Base-by-base conservation (phyloP, 2,888 invertebrate species). In the Nemotelus nigrinus region DNA sequence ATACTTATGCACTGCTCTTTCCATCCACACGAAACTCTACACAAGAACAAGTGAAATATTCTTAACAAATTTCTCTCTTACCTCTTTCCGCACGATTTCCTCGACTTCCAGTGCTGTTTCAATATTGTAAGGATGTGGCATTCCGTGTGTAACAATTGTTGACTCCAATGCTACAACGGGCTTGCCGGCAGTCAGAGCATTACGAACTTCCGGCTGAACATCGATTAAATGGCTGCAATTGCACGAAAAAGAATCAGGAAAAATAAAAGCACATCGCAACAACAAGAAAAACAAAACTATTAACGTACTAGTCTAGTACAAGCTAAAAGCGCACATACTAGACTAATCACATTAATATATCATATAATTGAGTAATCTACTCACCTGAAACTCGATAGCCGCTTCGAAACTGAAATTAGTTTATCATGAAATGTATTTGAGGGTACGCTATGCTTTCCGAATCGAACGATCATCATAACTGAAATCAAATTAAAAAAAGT, bases 81-180 rank as follows among this genome's bases (percentile, higher is more conserved):
- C 94, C 88, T 91, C 89, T 80, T 90, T 84, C 82, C 93, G 90
- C 43, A 99, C 91, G 79, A 93, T 90, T 74, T 91, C 88, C 87
- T 98, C 96, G 1, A 98, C 94, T 84, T 91, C 89, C 58, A 91
- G 79, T 3, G 98, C 98, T 50, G 96, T 97, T 81, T 93, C 89
- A 70, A 97, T 88, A 88, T 99, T 99, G 74, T 93, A 89, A 0
- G 99, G 99, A 87, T 92, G 94, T 0, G 98, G 98, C 95, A 99
- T 96, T 60, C 99, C 99, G 88, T 99, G 99, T 1, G 98, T 98
- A 7, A 99, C 96, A 80, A 99, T 97, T 1, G 99, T 97, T 5
- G 98, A 97, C 89, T 99, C 99, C 81, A 99, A 88, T 2, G 98
- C 98, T 39, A 99, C 97, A 79, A 99, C 90, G 6, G 98, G 94